Conservation (phyloP, 2,797 vertebrate species). For the Aphelocoma californica region DNA sequence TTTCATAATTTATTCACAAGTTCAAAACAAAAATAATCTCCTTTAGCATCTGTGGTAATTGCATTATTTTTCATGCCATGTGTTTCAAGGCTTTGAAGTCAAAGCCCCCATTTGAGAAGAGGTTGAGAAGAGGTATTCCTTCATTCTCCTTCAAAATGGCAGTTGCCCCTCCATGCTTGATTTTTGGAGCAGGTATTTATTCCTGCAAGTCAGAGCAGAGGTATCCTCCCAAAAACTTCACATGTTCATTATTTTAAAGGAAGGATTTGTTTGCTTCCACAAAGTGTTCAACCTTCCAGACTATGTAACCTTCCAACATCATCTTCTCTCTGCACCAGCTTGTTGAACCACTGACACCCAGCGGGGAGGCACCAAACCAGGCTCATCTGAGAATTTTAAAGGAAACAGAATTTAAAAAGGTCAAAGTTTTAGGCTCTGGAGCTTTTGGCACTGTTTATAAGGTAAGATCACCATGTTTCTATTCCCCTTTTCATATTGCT, state of each 20-base stretch:
- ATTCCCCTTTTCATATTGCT: not conserved
- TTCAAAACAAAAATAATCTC: not conserved
- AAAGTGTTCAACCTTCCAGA: not conserved
- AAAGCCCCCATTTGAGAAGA: not conserved
- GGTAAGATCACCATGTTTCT: constrained; percentile 73
- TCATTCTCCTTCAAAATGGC: not conserved
- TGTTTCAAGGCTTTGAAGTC: constrained; percentile 10
- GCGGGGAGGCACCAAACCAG: constrained; percentile 96
- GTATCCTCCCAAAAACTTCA: not conserved
- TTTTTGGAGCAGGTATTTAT: not conserved
- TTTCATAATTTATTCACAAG: not conserved
- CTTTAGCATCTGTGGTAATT: not conserved
- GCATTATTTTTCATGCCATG: not conserved
- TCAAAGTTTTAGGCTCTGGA: constrained; percentile 95
- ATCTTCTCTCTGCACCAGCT: constrained; percentile 74
- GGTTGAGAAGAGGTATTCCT: not conserved
- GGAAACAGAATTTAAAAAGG: constrained; percentile 97
- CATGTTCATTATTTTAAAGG: not conserved
- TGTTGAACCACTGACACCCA: constrained; percentile 94
- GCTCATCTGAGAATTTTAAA: constrained; percentile 94
- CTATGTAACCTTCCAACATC: not conserved
- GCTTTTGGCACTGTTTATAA: constrained; percentile 98
- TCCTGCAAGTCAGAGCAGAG: not conserved
- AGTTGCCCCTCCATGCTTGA: not conserved
- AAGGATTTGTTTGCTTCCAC: not conserved